Base-by-base conservation (phyloP, 2,888 invertebrate genomes). In the Leistus spinibarbis region DNA sequence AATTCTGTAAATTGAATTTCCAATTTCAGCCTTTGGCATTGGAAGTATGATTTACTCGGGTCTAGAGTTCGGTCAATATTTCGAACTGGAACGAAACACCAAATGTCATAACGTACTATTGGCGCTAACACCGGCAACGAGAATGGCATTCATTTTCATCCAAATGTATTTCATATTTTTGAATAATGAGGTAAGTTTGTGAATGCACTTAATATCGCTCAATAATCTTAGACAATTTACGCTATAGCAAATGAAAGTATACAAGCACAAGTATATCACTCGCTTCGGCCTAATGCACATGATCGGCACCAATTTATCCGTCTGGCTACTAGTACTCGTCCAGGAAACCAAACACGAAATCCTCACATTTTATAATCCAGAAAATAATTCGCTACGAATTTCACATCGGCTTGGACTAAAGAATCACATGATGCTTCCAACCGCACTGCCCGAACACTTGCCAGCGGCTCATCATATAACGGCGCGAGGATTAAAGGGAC, bases 131-230 rank as follows among this genome's bases (percentile, higher is more conserved):
- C 97, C 98, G 0, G 94, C 96, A 4, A 94, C 96, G 0, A 90
- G 97, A 79, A 96, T 98, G 93, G 93, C 95, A 72, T 98, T 98
- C 87, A 98, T 97, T 82, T 97, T 98, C 86, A 94, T 97, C 82
- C 98, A 98, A 87, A 96, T 98, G 92, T 98, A 98, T 87, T 98
- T 98, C 87, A 96, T 98, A 86, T 98, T 98, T 88, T 90, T 98
- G 77, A 98, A 98, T 86, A 96, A 97, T 84, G 96, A 97, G 92
- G 97, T 96, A 84, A 86, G 27, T 16, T 54, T 16, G 3, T 54
- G 54, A 54, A 54, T 17, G 16, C 13, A 1, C 13, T 19, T 60
- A 60, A 19, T 4, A 60, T 19, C 5, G 22, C 22, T 19, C 19
- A 1, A 60, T 60, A 1, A 3, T n/a, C 1, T 60, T 60, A 60